Evolutionary conservation across 1,140 invertebrate species (phyloP).

Genomic region (Ostrea edulis): DNA sequence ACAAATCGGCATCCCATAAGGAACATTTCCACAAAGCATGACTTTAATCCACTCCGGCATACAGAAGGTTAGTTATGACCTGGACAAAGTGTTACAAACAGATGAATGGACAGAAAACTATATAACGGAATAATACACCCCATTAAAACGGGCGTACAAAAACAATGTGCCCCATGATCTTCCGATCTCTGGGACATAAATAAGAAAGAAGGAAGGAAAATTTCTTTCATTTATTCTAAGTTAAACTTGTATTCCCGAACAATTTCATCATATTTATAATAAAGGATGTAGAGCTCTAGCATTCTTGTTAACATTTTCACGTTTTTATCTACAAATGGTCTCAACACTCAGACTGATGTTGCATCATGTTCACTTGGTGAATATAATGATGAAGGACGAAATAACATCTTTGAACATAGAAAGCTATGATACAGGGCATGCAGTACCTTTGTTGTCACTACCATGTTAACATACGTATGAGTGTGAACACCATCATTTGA

Average conservation of each 20-base stretch:
- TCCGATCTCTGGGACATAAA: too few species aligned
- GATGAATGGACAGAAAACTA: too few species aligned
- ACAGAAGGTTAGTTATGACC: too few species aligned
- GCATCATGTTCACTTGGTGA: constrained; percentile 34
- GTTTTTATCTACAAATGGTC: constrained; percentile 30
- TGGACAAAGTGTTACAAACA: too few species aligned
- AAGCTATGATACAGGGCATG: constrained; percentile 32
- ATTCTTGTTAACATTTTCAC: constrained; percentile 26
- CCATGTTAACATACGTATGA: background rate
- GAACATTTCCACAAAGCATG: too few species aligned
- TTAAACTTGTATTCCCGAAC: constrained; percentile 37
- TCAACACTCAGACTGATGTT: constrained; percentile 1
- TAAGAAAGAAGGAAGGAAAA: background rate
- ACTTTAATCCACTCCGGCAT: too few species aligned
- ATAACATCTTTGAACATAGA: constrained; percentile 21
- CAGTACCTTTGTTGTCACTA: constrained; percentile 19
- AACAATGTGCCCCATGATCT: too few species aligned
- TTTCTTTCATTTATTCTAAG: constrained; percentile 35
- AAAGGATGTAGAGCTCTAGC: constrained; percentile 33
- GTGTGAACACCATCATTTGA: constrained; percentile 3
- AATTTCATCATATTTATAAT: constrained; percentile 26
- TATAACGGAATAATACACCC: too few species aligned
- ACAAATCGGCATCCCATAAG: too few species aligned
- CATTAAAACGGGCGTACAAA: too few species aligned
- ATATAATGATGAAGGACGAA: constrained; percentile 13